Evolutionary conservation across 2,113 vertebrate genomes (phyloP), one percentile per base, ranked within the genome.

Genomic region (Urocitellus parryii): DNA sequence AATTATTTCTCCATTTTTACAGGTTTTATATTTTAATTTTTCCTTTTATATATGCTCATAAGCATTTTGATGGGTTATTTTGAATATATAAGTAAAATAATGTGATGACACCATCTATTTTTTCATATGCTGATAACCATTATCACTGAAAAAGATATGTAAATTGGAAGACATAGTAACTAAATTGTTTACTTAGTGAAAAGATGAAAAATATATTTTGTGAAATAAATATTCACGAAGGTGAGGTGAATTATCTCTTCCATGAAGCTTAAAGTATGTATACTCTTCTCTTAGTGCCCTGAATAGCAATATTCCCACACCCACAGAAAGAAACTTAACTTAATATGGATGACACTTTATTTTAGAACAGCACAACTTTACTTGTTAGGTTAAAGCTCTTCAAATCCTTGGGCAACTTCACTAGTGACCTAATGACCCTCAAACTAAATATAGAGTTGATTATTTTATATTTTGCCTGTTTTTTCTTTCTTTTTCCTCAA

Each of bases 181-280:
- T 68, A 90, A 90, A 68, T 77, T 25, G 32, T 79, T 88, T 68
- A 27, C 51, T 91, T 84, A 95, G 6, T 83, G 37, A 88, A 93
- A 90, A 68, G 17, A 70, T 76, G 22, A 51, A 48, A 87, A 68
- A 65, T 32, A 14, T 73, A 58, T 61, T 96, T 39, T 90, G 32
- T 95, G 24, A 87, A 80, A 90, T 58, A 83, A 89, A 78, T 45
- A 72, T 61, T 85, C 48, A 78, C 4, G 4, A 61, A n/a, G 4
- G 20, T 92, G n/a, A 73, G 8, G 27, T 87, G 61, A 89, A 53
- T 94, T 85, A 58, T 53, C 45, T 92, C 29, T 85, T 77, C 22
- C 1, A 48, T 39, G 45, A 5, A 95, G 73, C 22, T 56, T 39
- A 51, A 85, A 48, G 53, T 48, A 39, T 90, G 39, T 53, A 92